A percentile compares a stretch with the other conserved stretches of the same genome.
Evolutionary conservation across 2,888 invertebrate genomes (phyloP).

Genomic region (Eristalinus aeneus): DNA sequence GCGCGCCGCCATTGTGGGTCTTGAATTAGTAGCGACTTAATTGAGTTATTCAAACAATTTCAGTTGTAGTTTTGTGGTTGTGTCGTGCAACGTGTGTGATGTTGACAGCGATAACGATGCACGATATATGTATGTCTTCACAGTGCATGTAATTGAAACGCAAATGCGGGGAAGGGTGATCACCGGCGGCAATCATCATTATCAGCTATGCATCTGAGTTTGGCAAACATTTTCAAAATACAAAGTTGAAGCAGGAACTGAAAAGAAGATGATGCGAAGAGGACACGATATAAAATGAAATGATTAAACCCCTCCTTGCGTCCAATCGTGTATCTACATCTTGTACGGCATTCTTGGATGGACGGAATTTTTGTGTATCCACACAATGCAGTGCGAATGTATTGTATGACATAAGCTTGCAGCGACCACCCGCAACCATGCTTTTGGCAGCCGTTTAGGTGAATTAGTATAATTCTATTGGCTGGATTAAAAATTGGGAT

Average conservation of each 20-base stretch:
- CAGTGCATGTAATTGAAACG: slow-evolving; percentile 63
- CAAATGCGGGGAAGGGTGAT: slow-evolving; percentile 29
- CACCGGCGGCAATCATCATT: neutral
- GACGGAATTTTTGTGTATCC: slow-evolving; percentile 47
- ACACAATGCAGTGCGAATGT: neutral
- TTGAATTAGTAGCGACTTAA: neutral
- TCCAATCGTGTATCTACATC: neutral
- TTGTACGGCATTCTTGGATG: slow-evolving; percentile 44
- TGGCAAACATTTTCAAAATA: slow-evolving; percentile 21
- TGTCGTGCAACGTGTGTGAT: neutral
- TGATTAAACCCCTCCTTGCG: slow-evolving; percentile 46
- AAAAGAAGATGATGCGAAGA: neutral
- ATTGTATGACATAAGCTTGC: slow-evolving; percentile 63
- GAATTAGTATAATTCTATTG: slow-evolving; percentile 71
- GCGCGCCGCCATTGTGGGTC: neutral
- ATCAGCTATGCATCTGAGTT: neutral
- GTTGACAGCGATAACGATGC: neutral
- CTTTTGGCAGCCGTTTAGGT: slow-evolving; percentile 67
- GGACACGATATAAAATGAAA: slow-evolving; percentile 23
- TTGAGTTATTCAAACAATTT: neutral
- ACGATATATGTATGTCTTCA: no score
- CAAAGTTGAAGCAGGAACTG: neutral
- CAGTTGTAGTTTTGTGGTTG: neutral
- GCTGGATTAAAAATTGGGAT: slow-evolving; percentile 60
- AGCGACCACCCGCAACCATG: slow-evolving; percentile 70